Evolutionary conservation across 2,888 invertebrate genomes (phyloP).

Genomic region (Cyaniris semiargus): DNA sequence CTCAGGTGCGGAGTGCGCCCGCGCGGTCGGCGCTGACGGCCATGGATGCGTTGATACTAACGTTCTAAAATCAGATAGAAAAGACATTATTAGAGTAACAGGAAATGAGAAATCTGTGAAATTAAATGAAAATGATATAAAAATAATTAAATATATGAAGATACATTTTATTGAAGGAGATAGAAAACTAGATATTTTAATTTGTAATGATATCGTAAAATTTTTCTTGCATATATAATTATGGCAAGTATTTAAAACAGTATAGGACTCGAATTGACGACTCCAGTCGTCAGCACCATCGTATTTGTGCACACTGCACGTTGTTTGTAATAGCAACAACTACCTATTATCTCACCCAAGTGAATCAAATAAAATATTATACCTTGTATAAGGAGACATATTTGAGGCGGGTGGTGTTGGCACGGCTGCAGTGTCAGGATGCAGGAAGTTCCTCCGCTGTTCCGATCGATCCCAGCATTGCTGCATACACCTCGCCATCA

Average conservation of each 20-base stretch:
- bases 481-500: constrained; percentile 87
- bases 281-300: no score
- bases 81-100: not conserved
- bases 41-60: constrained; percentile 86
- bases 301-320: no score
- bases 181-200: no score
- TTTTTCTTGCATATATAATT: no score
- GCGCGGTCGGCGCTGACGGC: constrained; percentile 87
- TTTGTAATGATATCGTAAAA: no score
- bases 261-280: no score
- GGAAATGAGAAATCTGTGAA: not conserved
- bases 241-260: no score
- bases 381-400: constrained; percentile 82
- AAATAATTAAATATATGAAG: not conserved
- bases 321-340: not conserved
- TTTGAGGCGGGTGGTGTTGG: constrained; percentile 76
- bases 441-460: constrained; percentile 91
- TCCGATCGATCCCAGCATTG: constrained; percentile 90
- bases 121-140: not conserved
- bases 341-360: not conserved
- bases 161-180: no score
- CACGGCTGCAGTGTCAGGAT: constrained; percentile 91
- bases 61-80: constrained; percentile 70
- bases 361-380: constrained; percentile 33
- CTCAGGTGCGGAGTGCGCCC: constrained; percentile 87